Conservation (phyloP, 92 coral and sea anemone genomes). For the Epizoanthus stellaris region DNA sequence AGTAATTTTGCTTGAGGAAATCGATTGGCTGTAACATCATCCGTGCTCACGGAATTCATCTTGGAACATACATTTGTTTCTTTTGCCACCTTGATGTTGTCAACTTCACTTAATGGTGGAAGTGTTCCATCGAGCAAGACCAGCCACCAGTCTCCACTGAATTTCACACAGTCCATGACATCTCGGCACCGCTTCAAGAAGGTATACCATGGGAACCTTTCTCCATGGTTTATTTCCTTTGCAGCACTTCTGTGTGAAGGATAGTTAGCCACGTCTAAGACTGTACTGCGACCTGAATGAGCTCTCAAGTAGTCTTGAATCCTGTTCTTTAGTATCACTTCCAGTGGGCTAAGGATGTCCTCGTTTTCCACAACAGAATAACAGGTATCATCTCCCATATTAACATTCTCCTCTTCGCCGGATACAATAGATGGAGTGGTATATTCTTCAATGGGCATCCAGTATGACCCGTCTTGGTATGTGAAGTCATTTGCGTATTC, state of each 20-base stretch:
- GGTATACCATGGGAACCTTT: slow-evolving; percentile 10
- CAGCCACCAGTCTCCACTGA: background rate
- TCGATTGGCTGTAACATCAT: background rate
- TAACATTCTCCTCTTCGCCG: background rate
- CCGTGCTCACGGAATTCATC: background rate
- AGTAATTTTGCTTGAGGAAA: background rate
- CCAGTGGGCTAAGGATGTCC: background rate
- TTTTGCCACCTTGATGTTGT: background rate
- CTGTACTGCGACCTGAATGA: slow-evolving; percentile 1
- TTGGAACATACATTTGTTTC: background rate
- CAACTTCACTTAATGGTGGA: background rate
- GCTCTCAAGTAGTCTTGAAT: slow-evolving; percentile 23
- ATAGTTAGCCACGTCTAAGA: background rate
- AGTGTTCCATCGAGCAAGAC: background rate
- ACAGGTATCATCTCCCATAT: background rate
- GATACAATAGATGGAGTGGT: background rate
- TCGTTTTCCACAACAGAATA: background rate
- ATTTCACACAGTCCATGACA: background rate
- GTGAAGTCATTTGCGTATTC: background rate
- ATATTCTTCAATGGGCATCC: background rate
- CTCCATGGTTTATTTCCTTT: background rate
- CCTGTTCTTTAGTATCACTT: slow-evolving; percentile 1
- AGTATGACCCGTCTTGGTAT: slow-evolving; percentile 10
- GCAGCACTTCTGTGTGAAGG: background rate
- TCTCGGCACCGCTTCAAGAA: slow-evolving; percentile 22